phyloP scores from a whole-genome alignment of 2,113 vertebrate genomes.

The Dryoscopus gambensis region DNA sequence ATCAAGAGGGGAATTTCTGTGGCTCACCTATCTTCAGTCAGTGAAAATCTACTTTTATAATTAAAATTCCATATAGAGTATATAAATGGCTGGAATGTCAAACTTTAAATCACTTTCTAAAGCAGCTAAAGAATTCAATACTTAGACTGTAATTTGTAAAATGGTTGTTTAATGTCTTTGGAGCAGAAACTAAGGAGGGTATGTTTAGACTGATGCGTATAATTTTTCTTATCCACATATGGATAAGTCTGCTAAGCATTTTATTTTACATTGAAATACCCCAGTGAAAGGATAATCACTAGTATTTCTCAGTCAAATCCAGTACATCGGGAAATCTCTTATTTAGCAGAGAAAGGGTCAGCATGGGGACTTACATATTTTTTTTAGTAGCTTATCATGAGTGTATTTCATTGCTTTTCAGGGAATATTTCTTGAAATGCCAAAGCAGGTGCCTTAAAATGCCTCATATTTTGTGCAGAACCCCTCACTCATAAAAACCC shows the following conservation, averaged over 20 bases:
- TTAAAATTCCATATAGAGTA: neutral
- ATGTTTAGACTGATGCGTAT: neutral
- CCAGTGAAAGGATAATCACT: neutral
- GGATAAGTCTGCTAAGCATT: neutral
- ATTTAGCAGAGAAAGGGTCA: neutral
- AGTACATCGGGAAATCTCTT: neutral
- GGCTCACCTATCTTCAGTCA: neutral
- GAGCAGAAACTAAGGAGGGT: neutral
- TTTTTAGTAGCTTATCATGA: conserved; percentile 33
- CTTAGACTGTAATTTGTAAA: neutral
- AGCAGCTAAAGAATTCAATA: neutral
- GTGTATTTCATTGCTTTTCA: conserved; percentile 30
- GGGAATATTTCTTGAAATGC: conserved; percentile 64
- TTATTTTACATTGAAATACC: neutral
- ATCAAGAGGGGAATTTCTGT: neutral
- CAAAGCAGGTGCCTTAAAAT: conserved; percentile 67
- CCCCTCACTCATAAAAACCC: conserved; percentile 31
- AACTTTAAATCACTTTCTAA: neutral
- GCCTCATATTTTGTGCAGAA: conserved; percentile 39
- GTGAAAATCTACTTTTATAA: neutral
- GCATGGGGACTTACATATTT: neutral
- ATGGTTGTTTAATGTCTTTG: neutral
- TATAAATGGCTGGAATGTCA: neutral
- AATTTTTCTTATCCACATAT: neutral
- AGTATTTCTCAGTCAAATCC: neutral